phyloP scores from a whole-genome alignment of 2,113 vertebrate species.

The Otolemur garnettii region DNA sequence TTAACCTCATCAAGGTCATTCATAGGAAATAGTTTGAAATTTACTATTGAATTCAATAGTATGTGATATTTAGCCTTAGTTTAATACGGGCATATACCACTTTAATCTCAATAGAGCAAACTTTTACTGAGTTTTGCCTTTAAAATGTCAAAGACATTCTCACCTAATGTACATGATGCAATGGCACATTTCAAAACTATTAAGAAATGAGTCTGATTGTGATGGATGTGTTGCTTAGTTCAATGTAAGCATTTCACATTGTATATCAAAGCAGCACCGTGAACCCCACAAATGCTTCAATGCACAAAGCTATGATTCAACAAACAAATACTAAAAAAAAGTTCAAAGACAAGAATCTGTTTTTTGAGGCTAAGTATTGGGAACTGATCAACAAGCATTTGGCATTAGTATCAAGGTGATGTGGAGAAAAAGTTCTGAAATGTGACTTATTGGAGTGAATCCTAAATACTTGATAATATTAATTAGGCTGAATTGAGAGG shows the following conservation, averaged over 20 bases:
- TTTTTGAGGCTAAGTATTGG: neutral
- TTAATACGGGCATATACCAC: neutral
- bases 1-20: neutral
- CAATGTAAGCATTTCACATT: too few relatives aligned
- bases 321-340: neutral
- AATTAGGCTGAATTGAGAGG: neutral
- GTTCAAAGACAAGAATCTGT: constrained; percentile 7
- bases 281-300: too few relatives aligned
- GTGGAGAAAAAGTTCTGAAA: constrained; percentile 35
- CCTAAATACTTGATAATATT: constrained; percentile 27
- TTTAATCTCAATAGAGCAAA: neutral
- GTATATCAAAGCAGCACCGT: too few relatives aligned
- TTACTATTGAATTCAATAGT: neutral
- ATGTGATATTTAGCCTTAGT: neutral
- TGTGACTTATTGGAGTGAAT: neutral
- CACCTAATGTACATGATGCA: too few relatives aligned
- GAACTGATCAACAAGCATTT: neutral
- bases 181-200: too few relatives aligned
- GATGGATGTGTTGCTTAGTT: too few relatives aligned
- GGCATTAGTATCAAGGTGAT: neutral
- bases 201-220: too few relatives aligned
- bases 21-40: neutral
- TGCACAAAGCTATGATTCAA: too few relatives aligned
- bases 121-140: neutral
- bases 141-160: neutral